Conservation (phyloP, 1,140 invertebrate genomes). For the Drosophila equinoxialis region DNA sequence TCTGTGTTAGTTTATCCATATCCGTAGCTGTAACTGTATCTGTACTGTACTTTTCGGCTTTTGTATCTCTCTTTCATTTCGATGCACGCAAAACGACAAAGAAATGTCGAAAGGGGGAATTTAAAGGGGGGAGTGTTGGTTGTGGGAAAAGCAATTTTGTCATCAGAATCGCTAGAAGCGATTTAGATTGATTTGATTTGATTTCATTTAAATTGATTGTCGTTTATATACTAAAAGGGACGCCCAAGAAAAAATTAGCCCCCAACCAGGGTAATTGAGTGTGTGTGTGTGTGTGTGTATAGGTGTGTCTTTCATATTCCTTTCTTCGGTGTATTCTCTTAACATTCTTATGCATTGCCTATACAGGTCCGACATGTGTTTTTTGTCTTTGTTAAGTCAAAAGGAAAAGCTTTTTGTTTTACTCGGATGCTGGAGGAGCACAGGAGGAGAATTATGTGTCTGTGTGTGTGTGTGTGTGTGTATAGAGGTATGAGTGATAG, state of each 20-base stretch:
- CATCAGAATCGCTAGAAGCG: neutral
- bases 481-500: neutral
- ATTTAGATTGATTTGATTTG: conserved; percentile 26
- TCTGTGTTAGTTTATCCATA: conserved; percentile 25
- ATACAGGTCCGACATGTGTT: conserved; percentile 8
- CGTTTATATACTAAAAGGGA: conserved; percentile 39
- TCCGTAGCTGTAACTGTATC: neutral
- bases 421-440: neutral
- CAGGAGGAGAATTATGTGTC: neutral
- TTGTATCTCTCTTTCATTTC: conserved; percentile 34
- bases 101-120: conserved; percentile 15
- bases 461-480: conserved; percentile 12
- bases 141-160: neutral
- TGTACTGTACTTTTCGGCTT: conserved; percentile 16
- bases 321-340: conserved; percentile 15
- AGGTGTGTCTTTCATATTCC: conserved; percentile 19
- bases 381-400: neutral
- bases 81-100: conserved; percentile 42
- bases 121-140: neutral
- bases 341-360: conserved; percentile 11
- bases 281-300: conserved; percentile 29
- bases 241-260: conserved; percentile 32
- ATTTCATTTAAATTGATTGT: conserved; percentile 40
- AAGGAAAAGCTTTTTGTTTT: neutral
- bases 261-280: conserved; percentile 26